Percentiles rank a stretch among this genome's conserved stretches.
phyloP scores from a whole-genome alignment of 1,140 invertebrate species.

The Scaptomyza hsui region DNA sequence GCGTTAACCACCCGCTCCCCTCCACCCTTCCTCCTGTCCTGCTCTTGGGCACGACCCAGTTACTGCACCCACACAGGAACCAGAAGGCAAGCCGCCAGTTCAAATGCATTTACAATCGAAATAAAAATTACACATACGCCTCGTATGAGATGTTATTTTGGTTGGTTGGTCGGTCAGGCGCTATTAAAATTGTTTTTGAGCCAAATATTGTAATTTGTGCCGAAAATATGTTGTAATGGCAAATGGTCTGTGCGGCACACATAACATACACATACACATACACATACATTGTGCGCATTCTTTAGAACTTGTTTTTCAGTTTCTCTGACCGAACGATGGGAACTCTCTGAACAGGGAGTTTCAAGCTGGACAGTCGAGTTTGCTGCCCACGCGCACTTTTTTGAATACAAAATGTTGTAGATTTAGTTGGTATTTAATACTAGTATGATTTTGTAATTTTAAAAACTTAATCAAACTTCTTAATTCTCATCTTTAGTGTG shows the following conservation, averaged over 20 bases:
- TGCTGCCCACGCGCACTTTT: conserved; percentile 47
- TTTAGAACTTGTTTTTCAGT: conserved; percentile 49
- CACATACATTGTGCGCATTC: conserved; percentile 44
- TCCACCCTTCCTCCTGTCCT: too few relatives aligned
- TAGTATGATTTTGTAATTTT: too few relatives aligned
- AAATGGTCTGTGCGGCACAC: conserved; percentile 37
- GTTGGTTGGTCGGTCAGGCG: neutral
- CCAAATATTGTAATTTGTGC: conserved; percentile 38
- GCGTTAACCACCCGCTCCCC: conserved; percentile 1
- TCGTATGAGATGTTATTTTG: neutral
- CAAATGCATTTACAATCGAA: conserved; percentile 42
- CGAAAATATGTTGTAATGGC: conserved; percentile 57
- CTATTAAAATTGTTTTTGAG: conserved; percentile 41
- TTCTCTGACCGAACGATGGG: conserved; percentile 2
- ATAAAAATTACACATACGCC: conserved; percentile 50
- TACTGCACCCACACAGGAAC: conserved; percentile 42
- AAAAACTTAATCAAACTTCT: too few relatives aligned
- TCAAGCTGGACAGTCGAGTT: conserved; percentile 38
- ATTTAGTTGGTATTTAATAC: too few relatives aligned
- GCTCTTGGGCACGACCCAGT: conserved; percentile 51
- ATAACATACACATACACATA: too few relatives aligned
- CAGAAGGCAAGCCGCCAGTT: conserved; percentile 36
- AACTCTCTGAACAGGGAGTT: conserved; percentile 1
- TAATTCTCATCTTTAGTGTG: too few relatives aligned
- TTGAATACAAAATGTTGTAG: too few relatives aligned